Evolutionary conservation across 2,888 invertebrate species (phyloP).

Genomic region (Cinara cedri): DNA sequence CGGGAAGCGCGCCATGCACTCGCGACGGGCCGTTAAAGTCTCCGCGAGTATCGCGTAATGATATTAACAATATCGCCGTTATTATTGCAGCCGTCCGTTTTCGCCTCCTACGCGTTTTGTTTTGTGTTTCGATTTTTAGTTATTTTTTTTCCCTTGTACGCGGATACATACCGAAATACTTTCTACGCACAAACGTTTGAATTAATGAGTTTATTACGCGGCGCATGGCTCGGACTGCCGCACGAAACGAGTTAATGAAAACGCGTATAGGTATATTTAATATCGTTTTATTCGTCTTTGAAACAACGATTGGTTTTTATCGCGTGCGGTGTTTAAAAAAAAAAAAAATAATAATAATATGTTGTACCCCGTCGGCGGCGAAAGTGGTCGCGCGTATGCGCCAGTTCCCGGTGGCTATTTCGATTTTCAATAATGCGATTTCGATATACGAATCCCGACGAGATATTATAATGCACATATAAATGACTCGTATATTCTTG

Average conservation of each 20-base stretch:
- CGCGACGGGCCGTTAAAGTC: slow-evolving; percentile 35
- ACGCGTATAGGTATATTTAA: neutral
- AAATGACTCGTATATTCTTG: neutral
- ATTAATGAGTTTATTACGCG: no score
- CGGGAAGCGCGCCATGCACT: neutral
- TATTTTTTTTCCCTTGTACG: neutral
- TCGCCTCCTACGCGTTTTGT: neutral
- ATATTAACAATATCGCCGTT: slow-evolving; percentile 1
- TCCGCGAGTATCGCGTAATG: slow-evolving; percentile 11
- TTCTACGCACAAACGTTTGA: slow-evolving; percentile 23
- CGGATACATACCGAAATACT: slow-evolving; percentile 16
- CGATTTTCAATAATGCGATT: neutral
- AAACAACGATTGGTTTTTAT: neutral
- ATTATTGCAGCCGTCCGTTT: no score
- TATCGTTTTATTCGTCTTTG: neutral
- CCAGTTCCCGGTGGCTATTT: neutral
- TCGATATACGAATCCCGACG: neutral
- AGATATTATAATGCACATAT: neutral
- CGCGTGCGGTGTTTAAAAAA: neutral
- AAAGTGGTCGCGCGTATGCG: slow-evolving; percentile 41
- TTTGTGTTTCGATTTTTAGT: neutral
- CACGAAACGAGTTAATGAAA: neutral
- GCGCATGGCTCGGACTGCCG: no score
- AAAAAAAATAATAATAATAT: neutral
- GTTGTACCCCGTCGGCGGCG: slow-evolving; percentile 45